A percentile compares a stretch with the other conserved stretches of the same genome.
These are phyloP conservation scores for Campylomormyrus tamandua DNA, from an alignment of 2,113 vertebrate species.

Conservation along the genomic window DNA sequence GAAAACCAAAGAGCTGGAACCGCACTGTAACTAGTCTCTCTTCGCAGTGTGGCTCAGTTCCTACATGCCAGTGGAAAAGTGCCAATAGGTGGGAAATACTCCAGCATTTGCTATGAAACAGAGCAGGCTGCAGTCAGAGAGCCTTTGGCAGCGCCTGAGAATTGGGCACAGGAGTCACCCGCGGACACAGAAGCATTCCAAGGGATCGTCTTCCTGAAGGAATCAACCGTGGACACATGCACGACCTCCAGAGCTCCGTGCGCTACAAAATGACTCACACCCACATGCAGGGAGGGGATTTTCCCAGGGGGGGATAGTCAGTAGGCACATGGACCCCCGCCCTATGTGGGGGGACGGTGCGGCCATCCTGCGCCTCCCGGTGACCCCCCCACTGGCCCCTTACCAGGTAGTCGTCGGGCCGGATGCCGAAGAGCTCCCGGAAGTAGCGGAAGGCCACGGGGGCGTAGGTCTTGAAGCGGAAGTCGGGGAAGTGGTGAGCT, in stretches of 20 bases:
- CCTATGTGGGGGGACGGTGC: neutral
- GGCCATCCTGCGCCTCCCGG: neutral
- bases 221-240: neutral
- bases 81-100: neutral
- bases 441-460: slow-evolving; percentile 98
- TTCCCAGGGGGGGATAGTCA: neutral
- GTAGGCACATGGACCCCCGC: neutral
- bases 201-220: neutral
- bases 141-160: neutral
- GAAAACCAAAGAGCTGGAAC: neutral
- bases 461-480: slow-evolving; percentile 97
- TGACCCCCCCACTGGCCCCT: slow-evolving; percentile 28
- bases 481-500: slow-evolving; percentile 94
- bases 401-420: slow-evolving; percentile 96
- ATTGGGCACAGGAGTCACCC: neutral
- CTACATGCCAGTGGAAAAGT: neutral
- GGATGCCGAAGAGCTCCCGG: slow-evolving; percentile 95
- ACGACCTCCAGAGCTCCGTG: neutral
- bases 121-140: neutral
- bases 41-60: neutral
- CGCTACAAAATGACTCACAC: neutral
- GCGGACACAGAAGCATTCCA: neutral
- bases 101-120: neutral
- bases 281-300: neutral
- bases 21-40: neutral